Base-by-base conservation (phyloP, 2,888 invertebrate genomes). In the Tiliacea aurago region DNA sequence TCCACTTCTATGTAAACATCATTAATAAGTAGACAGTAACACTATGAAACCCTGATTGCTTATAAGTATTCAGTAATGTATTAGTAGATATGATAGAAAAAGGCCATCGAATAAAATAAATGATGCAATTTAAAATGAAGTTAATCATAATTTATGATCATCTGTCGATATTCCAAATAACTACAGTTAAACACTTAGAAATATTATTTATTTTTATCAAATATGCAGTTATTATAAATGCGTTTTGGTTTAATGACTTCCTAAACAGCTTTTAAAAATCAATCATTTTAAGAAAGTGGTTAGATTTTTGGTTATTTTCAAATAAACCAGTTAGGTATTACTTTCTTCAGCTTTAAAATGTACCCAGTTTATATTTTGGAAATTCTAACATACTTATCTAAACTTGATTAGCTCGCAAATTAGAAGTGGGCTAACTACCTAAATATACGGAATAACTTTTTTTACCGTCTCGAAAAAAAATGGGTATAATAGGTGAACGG, bases 141-240 rank as follows among this genome's bases (percentile, higher is more conserved):
- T 59, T n/a, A 41, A 75, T 66, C 10, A 59, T 75, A 33, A 75
- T 45, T 74, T 67, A 75, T 75, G 23, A 10, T 37, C 37, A 58
- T 51, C 45, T 51, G 20, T n/a, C n/a, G 23, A 45, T 28, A 67
- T 75, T 58, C 33, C n/a, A 58, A 66, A n/a, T 67, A n/a, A 0
- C 9, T 37, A 37, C 28, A 37, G 6, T 45, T n/a, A 20, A 15
- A 41, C 1, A 15, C 41, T 49, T 58, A 1, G 20, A 23, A 28
- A 23, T 61, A n/a, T 71, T 28, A 47, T 63, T 51, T 15, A n/a
- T 28, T 41, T 41, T 55, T 43, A 15, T 74, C 10, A 18, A 45
- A 65, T 43, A 59, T 45, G n/a, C 58, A 28, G 37, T 67, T 59
- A 33, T 33, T 47, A 15, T 13, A 15, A 47, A 66, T 23, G 20